These are phyloP conservation scores for Leucoraja ocellata DNA, from an alignment of 2,797 vertebrate species.

Conservation along the genomic window DNA sequence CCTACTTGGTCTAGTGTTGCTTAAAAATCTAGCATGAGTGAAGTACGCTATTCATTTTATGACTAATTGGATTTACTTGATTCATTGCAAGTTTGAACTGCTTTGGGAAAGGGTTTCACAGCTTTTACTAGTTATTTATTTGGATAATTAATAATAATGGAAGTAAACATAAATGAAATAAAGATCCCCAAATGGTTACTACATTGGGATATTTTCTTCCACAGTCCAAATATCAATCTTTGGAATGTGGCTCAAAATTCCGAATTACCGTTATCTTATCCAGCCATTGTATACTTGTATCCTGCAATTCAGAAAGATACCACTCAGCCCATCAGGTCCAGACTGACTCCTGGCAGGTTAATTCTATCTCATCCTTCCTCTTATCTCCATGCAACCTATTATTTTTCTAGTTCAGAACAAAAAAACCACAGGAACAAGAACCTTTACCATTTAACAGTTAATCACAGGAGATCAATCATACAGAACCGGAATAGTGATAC, in stretches of 20 bases:
- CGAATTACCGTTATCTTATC: not conserved
- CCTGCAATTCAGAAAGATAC: too few relatives aligned
- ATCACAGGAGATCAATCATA: too few relatives aligned
- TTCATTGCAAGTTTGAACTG: constrained; percentile 35
- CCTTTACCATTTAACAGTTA: not conserved
- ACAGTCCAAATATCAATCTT: not conserved
- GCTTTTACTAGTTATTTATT: not conserved
- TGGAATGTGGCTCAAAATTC: not conserved
- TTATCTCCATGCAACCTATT: not conserved
- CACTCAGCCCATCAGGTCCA: too few relatives aligned
- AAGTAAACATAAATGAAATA: not conserved
- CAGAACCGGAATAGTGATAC: too few relatives aligned
- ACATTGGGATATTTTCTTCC: not conserved
- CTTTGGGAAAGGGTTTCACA: not conserved
- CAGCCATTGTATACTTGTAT: not conserved
- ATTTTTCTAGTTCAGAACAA: not conserved
- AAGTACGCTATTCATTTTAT: constrained; percentile 33
- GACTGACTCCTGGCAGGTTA: too few relatives aligned
- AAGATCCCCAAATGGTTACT: not conserved
- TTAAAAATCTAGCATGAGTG: constrained; percentile 32
- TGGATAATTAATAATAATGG: not conserved
- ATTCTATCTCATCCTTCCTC: too few relatives aligned
- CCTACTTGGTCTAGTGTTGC: not conserved
- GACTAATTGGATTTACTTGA: constrained; percentile 40
- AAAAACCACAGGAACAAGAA: not conserved